phyloP scores from a whole-genome alignment of 2,797 vertebrate genomes.

The Triplophysa bombifrons region DNA sequence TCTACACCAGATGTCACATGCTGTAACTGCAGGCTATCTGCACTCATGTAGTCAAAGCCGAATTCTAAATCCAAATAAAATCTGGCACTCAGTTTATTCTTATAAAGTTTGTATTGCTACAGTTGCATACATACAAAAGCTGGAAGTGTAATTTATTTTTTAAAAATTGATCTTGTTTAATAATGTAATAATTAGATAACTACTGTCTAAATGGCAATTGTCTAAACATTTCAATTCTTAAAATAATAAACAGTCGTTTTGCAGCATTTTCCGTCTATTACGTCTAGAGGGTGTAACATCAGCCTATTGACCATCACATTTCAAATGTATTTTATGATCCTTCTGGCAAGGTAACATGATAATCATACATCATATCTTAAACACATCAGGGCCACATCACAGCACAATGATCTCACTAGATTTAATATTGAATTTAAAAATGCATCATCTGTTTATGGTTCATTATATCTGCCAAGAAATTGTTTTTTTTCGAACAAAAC shows the following conservation, averaged over 20 bases:
- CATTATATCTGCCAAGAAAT: background rate
- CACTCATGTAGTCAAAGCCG: background rate
- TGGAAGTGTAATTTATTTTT: too few relatives aligned
- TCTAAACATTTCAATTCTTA: too few relatives aligned
- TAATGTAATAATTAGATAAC: too few relatives aligned
- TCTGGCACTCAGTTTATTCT: background rate
- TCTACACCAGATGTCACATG: background rate
- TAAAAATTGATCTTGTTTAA: too few relatives aligned
- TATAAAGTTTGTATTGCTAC: background rate
- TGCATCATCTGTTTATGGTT: background rate
- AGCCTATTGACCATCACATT: background rate
- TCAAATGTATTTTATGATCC: background rate
- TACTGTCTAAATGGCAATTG: too few relatives aligned
- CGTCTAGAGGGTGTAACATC: background rate
- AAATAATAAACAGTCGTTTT: too few relatives aligned
- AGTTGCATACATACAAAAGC: background rate
- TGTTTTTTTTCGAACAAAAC: background rate
- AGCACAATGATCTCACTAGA: slow-evolving; percentile 17
- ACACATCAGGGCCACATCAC: slow-evolving; percentile 7
- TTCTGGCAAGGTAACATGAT: slow-evolving; percentile 10
- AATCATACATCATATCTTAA: slow-evolving; percentile 18
- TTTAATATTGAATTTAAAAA: slow-evolving; percentile 39
- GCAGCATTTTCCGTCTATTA: background rate
- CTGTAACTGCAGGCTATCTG: background rate
- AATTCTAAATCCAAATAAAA: background rate